These are phyloP conservation scores for Cataglyphis albicans DNA, from an alignment of 2,888 invertebrate genomes.

Conservation along the genomic window DNA sequence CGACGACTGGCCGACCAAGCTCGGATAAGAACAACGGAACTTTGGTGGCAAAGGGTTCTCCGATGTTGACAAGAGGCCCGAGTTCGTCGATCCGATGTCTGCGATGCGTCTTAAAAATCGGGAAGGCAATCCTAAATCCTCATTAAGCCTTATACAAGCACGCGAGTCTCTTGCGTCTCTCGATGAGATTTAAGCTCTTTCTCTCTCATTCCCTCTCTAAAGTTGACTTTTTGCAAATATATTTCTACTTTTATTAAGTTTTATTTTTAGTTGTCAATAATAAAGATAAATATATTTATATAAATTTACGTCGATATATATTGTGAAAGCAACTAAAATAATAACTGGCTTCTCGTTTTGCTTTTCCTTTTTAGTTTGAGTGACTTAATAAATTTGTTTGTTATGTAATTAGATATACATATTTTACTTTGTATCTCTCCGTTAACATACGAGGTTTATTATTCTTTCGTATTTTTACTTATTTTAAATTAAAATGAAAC, in stretches of 20 bases:
- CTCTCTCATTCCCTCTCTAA: not conserved
- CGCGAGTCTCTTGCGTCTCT: not conserved
- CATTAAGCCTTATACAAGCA: slow-evolving; percentile 43
- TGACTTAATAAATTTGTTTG: not conserved
- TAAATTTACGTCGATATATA: not conserved
- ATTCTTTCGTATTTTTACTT: not conserved
- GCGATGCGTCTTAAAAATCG: slow-evolving; percentile 62
- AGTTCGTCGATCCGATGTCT: slow-evolving; percentile 65
- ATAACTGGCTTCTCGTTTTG: not conserved
- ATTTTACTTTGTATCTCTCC: not conserved
- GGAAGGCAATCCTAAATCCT: slow-evolving; percentile 16
- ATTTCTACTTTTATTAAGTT: not conserved
- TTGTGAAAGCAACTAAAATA: not conserved
- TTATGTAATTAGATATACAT: slow-evolving; percentile 7
- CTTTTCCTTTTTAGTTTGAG: not conserved
- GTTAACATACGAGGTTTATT: not conserved
- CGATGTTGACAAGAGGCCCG: slow-evolving; percentile 28
- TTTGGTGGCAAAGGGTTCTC: slow-evolving; percentile 49
- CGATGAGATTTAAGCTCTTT: not conserved
- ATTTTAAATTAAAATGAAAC: too few relatives aligned
- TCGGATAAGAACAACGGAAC: slow-evolving; percentile 61
- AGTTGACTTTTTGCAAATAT: not conserved
- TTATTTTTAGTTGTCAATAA: not conserved
- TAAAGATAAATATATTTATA: not conserved
- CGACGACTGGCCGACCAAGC: slow-evolving; percentile 60